Base-by-base conservation (phyloP, 2,113 vertebrate species). In the Lathamus discolor region DNA sequence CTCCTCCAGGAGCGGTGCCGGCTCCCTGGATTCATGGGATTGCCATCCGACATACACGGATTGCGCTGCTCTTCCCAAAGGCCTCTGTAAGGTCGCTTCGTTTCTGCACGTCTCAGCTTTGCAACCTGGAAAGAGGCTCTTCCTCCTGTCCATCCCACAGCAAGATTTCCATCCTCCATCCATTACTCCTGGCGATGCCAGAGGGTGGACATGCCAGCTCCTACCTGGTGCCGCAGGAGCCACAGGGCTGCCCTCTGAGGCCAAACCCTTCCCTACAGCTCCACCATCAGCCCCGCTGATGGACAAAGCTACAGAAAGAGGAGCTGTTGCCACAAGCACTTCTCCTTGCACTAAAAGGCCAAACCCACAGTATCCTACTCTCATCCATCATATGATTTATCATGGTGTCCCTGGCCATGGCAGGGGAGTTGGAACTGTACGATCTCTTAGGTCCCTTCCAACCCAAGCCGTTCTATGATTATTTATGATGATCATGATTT, bases 221-320 rank as follows among this genome's bases (percentile, higher is more conserved):
- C 59, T 17, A 3, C 49, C 17, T 22, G 1, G 15, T 24, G 22
- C 51, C 19, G 28, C 63, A 7, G 39, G 57, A 55, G 49, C 39
- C 7, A 35, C 35, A 64, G 43, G 52, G 61, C 37, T 59, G 48
- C 10, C n/a, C 18, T 5, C 54, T 55, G 20, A 19, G 35, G 68
- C 77, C 55, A 69, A 41, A 75, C 29, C 35, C 14, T 44, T 31
- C 31, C 43, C 73, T 27, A 10, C 27, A 29, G 59, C 73, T 67
- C 28, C 5, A 8, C 31, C 7, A 2, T 44, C 4, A 13, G 44
- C 35, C 29, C 82, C 0, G 0, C 25, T 28, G 44, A 18, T 10
- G 35, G 35, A 15, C 1, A n/a, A 17, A 62, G 66, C 4, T 41
- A 28, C 1, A 52, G 66, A 67, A 81, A 77, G 41, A 37, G 54